phyloP scores from a whole-genome alignment of 2,113 vertebrate species.

The Ovis aries region ARS-UI_Ramb_v3.0 NC_056059.1:61021501-61022000 shows the following conservation, averaged over 20 bases:
- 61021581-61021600: not conserved
- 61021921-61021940: not conserved
- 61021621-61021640: not conserved
- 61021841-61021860: not conserved
- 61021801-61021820: not conserved
- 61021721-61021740: not conserved
- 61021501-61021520: not conserved
- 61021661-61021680: not conserved
- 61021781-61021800: not conserved
- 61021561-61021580: not conserved
- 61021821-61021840: not conserved
- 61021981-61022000: not conserved
- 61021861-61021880: not conserved
- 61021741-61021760: not conserved
- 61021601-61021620: not conserved
- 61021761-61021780: not conserved
- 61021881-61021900: not conserved
- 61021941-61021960: not conserved
- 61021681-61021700: not conserved
- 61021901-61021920: not conserved
- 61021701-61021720: not conserved
- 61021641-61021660: not conserved
- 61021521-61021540: not conserved
- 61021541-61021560: not conserved
- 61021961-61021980: not conserved